Evolutionary conservation across 2,888 invertebrate species (phyloP), one percentile per base, ranked within the genome.

Genomic region (Amphimallon solstitiale): DNA sequence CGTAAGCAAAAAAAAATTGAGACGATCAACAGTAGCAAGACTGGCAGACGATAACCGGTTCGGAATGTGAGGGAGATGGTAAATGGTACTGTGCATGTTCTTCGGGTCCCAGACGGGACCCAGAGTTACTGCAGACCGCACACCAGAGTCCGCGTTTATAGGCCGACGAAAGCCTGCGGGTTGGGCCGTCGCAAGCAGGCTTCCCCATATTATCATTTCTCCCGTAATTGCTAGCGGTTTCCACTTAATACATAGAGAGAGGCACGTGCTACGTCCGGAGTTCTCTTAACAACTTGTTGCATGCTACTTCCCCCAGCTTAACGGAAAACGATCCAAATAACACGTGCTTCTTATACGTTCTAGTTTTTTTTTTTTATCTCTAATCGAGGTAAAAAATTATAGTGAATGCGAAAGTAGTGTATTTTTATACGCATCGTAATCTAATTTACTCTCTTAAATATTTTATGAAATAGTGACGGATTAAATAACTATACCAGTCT

Each of bases 281-380:
- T 43, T 43, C 64, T 19, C 54, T 52, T 67, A 66, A 66, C 75
- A 75, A 77, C 76, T 76, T 77, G 77, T 77, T 77, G 77, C 75
- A 71, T 65, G 71, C 70, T 63, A 68, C 61, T 62, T 54, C 17
- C 17, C 23, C 37, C 37, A 9, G 29, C 29, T 29, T 5, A 29
- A 5, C 29, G 17, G 52, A 37, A 52, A 52, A 37, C 35, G 37
- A 37, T n/a, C 40, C 23, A 15, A 40, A 54, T 29, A 43, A 21
- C 54, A 63, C 63, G 54, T 54, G 63, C 10, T 52, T 40, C 34
- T 52, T 37, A 37, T 14, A 17, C 10, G 34, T 37, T 14, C 17
- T 17, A 35, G 10, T 52, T 23, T 15, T n/a, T 19, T n/a, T n/a
- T n/a, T n/a, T n/a, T n/a, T n/a, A n/a, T n/a, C n/a, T n/a, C n/a